Percentiles rank a stretch among this genome's conserved stretches.
phyloP scores from a whole-genome alignment of 2,888 invertebrate genomes.

The Halictus ligatus region DNA sequence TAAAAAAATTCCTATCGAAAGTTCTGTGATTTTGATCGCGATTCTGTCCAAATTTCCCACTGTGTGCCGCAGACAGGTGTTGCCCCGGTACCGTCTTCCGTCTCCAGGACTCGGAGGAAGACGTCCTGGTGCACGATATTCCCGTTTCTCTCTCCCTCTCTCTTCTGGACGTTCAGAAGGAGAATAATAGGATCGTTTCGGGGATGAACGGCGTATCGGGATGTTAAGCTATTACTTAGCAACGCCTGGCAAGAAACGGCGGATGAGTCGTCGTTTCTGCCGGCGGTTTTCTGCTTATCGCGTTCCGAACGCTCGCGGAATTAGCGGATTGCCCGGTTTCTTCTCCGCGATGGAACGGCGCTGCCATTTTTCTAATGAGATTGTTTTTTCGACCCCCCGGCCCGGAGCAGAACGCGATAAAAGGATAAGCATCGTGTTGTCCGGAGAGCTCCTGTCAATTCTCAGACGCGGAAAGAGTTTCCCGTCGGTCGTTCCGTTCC shows the following conservation, averaged over 20 bases:
- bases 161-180: neutral
- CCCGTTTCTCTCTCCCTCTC: neutral
- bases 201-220: slow-evolving; percentile 19
- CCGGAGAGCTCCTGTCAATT: neutral
- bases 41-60: too few species aligned
- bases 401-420: neutral
- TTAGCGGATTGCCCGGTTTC: slow-evolving; percentile 3
- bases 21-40: too few species aligned
- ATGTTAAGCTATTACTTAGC: slow-evolving; percentile 13
- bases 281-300: neutral
- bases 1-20: too few species aligned
- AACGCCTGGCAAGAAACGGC: slow-evolving; percentile 21
- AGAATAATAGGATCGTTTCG: slow-evolving; percentile 46
- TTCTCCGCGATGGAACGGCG: neutral
- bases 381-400: neutral
- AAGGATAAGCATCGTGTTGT: neutral
- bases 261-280: neutral
- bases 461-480: neutral
- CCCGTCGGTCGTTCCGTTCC: neutral
- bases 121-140: neutral
- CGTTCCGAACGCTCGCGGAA: slow-evolving; percentile 9
- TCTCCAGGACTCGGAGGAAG: slow-evolving; percentile 29
- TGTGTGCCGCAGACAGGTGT: slow-evolving; percentile 56
- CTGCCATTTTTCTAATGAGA: slow-evolving; percentile 13
- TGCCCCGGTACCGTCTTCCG: slow-evolving; percentile 40